Conservation (phyloP, 1,140 invertebrate species). For the roundworm (Caenorhabditis elegans) region DNA sequence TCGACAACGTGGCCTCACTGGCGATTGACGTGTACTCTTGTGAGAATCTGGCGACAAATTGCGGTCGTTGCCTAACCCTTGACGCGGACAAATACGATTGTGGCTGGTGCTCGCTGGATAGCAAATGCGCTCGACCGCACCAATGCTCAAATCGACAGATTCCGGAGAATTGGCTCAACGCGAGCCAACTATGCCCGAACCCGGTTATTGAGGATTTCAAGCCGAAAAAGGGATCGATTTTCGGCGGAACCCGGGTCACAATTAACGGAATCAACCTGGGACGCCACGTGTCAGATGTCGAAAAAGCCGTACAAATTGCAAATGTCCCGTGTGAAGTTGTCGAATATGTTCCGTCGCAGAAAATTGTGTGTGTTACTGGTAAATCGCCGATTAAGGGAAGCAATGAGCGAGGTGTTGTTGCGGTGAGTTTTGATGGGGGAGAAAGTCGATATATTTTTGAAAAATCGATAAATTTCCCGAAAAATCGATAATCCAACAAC, state of each 20-base stretch:
- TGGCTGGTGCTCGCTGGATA: slow-evolving; percentile 59
- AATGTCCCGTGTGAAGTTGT: slow-evolving; percentile 83
- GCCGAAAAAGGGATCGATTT: slow-evolving; percentile 87
- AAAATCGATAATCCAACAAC: too few species aligned
- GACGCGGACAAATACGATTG: slow-evolving; percentile 58
- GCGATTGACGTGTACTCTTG: slow-evolving; percentile 63
- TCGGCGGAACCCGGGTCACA: slow-evolving; percentile 88
- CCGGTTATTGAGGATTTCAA: slow-evolving; percentile 73
- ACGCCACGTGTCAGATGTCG: slow-evolving; percentile 82
- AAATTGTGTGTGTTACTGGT: slow-evolving; percentile 61
- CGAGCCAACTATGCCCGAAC: slow-evolving; percentile 56
- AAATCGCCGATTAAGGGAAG: slow-evolving; percentile 23
- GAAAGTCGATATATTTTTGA: neutral
- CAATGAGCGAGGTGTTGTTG: slow-evolving; percentile 31
- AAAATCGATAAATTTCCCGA: too few species aligned
- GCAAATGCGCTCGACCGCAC: slow-evolving; percentile 44
- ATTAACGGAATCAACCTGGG: slow-evolving; percentile 95
- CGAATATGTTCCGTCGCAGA: slow-evolving; percentile 56
- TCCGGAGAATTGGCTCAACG: slow-evolving; percentile 37
- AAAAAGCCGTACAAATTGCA: slow-evolving; percentile 85
- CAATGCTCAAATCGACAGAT: slow-evolving; percentile 1
- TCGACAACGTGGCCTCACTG: neutral
- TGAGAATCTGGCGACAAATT: slow-evolving; percentile 60
- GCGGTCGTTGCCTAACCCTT: slow-evolving; percentile 59
- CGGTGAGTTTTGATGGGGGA: neutral